Percentiles rank a stretch among this genome's conserved stretches.
Evolutionary conservation across 2,113 vertebrate genomes (phyloP).

Genomic region (Gopherus flavomarginatus): DNA sequence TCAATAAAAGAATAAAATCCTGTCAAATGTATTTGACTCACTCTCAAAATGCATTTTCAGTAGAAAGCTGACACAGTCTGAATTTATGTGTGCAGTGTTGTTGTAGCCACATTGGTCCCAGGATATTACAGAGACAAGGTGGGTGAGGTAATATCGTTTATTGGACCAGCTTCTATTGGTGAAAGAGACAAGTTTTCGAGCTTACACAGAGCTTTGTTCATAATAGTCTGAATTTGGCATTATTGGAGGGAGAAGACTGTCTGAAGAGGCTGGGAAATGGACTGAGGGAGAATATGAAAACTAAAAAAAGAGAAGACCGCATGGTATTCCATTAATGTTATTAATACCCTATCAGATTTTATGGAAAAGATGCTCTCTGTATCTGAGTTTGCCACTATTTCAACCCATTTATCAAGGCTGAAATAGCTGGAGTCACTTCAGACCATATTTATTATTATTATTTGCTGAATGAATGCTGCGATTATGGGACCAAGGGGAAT

Average conservation of each 20-base stretch:
- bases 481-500: slow-evolving; percentile 64
- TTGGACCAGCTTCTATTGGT: background rate
- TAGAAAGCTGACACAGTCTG: slow-evolving; percentile 58
- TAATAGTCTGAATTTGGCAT: slow-evolving; percentile 68
- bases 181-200: background rate
- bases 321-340: slow-evolving; percentile 82
- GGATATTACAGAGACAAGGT: background rate
- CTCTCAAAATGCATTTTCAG: slow-evolving; percentile 68
- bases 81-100: background rate
- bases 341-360: slow-evolving; percentile 85
- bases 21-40: slow-evolving; percentile 70
- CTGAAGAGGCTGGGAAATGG: slow-evolving; percentile 6
- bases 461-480: slow-evolving; percentile 82
- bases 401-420: slow-evolving; percentile 84
- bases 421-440: slow-evolving; percentile 82
- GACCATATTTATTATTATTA: slow-evolving; percentile 84
- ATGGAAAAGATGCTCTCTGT: slow-evolving; percentile 85
- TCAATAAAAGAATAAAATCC: slow-evolving; percentile 77
- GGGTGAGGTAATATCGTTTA: background rate
- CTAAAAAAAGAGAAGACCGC: slow-evolving; percentile 62
- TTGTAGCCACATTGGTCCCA: background rate
- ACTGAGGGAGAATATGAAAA: slow-evolving; percentile 48
- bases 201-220: background rate
- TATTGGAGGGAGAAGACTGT: slow-evolving; percentile 57
- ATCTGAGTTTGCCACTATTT: slow-evolving; percentile 83